These are phyloP conservation scores for Paedocypris micromegethes DNA, from an alignment of 2,797 vertebrate species.

Conservation along the genomic window DNA sequence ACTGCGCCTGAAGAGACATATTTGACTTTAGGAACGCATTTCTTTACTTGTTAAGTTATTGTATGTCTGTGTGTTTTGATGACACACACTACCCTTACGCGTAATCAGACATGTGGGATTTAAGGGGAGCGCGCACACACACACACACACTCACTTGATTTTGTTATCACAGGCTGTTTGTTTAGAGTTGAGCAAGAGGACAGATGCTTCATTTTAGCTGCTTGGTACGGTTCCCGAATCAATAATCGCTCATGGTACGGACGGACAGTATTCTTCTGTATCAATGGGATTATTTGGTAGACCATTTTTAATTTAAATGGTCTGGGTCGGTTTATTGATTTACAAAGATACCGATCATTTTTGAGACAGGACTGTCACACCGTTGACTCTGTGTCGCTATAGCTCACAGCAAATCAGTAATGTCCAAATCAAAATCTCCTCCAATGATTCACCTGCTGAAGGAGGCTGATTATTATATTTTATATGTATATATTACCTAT, in stretches of 20 bases:
- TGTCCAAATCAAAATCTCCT: neutral
- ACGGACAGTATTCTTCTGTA: slow-evolving; percentile 2
- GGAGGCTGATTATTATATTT: no score
- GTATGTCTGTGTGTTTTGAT: no score
- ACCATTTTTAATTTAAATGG: neutral
- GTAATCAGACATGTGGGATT: no score
- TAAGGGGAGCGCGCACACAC: no score
- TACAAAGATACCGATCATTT: neutral
- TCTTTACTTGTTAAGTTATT: no score
- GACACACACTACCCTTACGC: neutral
- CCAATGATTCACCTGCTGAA: neutral
- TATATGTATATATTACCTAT: no score
- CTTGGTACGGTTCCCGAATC: slow-evolving; percentile 4
- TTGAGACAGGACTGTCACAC: neutral
- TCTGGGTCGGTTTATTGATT: neutral
- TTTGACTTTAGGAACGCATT: no score
- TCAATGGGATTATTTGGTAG: neutral
- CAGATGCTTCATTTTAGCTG: slow-evolving; percentile 4
- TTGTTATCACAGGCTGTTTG: slow-evolving; percentile 24
- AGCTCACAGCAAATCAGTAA: neutral
- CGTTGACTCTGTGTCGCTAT: neutral
- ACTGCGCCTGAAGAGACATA: no score
- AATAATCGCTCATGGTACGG: slow-evolving; percentile 24
- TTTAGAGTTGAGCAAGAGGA: slow-evolving; percentile 25
- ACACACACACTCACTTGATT: slow-evolving; percentile 1